Evolutionary conservation across 2,797 vertebrate species (phyloP).

Genomic region (Coreius guichenoti): DNA sequence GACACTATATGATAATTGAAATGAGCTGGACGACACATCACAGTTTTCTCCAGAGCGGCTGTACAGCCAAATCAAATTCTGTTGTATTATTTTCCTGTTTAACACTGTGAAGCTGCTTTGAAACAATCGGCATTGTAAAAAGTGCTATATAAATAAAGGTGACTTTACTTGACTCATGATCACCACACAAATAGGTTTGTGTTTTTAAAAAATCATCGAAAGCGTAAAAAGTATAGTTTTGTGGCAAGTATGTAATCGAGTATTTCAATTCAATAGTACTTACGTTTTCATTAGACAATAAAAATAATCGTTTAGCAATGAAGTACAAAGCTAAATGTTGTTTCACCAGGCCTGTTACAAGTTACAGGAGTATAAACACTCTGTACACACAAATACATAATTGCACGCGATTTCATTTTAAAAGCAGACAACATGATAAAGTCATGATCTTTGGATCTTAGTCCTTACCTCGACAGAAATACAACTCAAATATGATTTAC

Average conservation of each 20-base stretch:
- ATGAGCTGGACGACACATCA: too few species aligned
- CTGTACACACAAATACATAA: not conserved
- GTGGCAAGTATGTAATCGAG: not conserved
- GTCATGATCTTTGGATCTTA: not conserved
- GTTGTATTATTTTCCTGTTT: too few species aligned
- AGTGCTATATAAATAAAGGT: too few species aligned
- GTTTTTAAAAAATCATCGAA: too few species aligned
- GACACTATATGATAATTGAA: too few species aligned
- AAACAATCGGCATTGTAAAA: too few species aligned
- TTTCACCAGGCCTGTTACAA: not conserved
- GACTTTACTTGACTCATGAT: too few species aligned
- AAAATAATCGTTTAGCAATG: not conserved
- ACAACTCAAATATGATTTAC: not conserved
- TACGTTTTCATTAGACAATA: not conserved
- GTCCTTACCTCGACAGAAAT: not conserved
- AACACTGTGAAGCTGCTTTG: too few species aligned
- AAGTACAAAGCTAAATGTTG: not conserved
- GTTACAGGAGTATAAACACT: not conserved
- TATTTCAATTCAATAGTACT: not conserved
- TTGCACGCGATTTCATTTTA: not conserved
- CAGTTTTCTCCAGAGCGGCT: too few species aligned
- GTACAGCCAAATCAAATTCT: too few species aligned
- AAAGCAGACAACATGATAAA: not conserved
- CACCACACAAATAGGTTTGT: too few species aligned
- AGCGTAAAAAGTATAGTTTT: too few species aligned